phyloP scores from a whole-genome alignment of 2,113 vertebrate genomes.

The Illadopsis cleaveri region DNA sequence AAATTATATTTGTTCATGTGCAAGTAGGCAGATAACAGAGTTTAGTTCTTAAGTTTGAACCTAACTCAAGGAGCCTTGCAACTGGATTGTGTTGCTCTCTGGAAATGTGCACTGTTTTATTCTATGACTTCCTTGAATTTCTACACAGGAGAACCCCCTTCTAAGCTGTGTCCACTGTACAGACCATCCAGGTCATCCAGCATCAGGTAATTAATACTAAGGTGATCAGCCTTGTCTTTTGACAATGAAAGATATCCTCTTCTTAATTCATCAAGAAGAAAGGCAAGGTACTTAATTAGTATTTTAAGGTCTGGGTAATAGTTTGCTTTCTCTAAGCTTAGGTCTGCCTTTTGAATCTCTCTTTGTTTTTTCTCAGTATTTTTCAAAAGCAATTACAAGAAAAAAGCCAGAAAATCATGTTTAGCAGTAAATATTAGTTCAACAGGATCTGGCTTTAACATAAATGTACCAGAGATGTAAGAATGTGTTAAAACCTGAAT shows the following conservation, averaged over 20 bases:
- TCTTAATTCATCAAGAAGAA: not conserved
- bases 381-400: not conserved
- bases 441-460: not conserved
- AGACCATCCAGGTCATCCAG: slow-evolving; percentile 13
- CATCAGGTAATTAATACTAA: not conserved
- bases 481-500: not conserved
- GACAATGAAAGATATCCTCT: not conserved
- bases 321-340: not conserved
- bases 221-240: not conserved
- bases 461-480: not conserved
- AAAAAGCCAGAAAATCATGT: not conserved
- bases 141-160: not conserved
- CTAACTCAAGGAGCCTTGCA: not conserved
- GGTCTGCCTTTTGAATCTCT: not conserved
- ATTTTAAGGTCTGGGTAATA: not conserved
- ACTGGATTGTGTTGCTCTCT: not conserved
- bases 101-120: not conserved
- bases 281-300: not conserved
- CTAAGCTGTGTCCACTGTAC: not conserved
- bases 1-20: not conserved
- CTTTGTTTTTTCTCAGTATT: not conserved
- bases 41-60: not conserved
- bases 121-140: not conserved
- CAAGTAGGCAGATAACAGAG: not conserved
- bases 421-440: not conserved